Evolutionary conservation across 1,140 invertebrate species (phyloP), one percentile per base, ranked within the genome.

Genomic region (Diachasma alloeum): DNA sequence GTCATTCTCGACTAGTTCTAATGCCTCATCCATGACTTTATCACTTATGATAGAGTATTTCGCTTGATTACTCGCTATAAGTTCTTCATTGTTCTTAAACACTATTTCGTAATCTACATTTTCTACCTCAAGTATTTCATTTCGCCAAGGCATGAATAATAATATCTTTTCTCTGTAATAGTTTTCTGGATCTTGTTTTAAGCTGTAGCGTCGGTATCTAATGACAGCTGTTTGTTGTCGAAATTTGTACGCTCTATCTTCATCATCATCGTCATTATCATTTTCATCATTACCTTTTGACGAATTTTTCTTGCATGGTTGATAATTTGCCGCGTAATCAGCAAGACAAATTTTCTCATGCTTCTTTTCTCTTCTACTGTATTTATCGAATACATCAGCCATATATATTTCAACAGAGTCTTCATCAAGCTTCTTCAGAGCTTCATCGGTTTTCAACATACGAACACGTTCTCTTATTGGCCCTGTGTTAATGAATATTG

Each of bases 131-230:
- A 11, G 44, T 44, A 39, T 15, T 78, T 82, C 79, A 80, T 81
- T 81, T 68, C 77, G 10, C 79, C 77, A 83, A 6, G 78, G 78
- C 36, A 79, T 63, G 53, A 78, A 83, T 70, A 83, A 44, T 44
- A 80, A 59, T 17, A 81, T 37, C 44, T 82, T 70, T 72, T 81
- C 80, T 59, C 81, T 53, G 67, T 72, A 83, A 73, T 79, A 82
- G 69, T 83, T 82, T 69, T 75, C 53, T n/a, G n/a, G n/a, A n/a
- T n/a, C n/a, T n/a, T n/a, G n/a, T 24, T 56, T n/a, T 37, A 77
- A 15, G 67, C 76, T 75, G 39, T 75, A 75, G 26, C 19, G 31
- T 46, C 69, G 67, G 19, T 70, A 71, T 68, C 72, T 75, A 13
- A 72, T 42, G 42, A 75, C 59, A n/a, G 66, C 37, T 63, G 15